phyloP scores from a whole-genome alignment of 2,888 invertebrate species.

The Spilosoma lubricipeda region DNA sequence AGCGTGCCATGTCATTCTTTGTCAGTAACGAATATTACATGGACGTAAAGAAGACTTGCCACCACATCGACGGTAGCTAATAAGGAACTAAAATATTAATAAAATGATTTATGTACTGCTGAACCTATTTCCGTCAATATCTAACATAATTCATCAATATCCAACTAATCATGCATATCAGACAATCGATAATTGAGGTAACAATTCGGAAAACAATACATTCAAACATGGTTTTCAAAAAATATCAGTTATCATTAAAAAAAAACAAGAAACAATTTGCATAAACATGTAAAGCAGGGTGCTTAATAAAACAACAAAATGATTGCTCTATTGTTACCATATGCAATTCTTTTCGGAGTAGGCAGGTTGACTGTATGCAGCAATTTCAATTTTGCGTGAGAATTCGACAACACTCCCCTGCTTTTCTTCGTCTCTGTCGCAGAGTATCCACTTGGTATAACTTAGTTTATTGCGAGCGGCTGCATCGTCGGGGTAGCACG shows the following conservation, averaged over 20 bases:
- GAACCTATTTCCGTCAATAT: neutral
- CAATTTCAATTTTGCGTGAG: conserved; percentile 44
- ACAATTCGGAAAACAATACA: conserved; percentile 1
- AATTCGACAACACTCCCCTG: conserved; percentile 44
- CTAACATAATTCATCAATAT: too few species aligned
- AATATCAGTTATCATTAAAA: conserved; percentile 12
- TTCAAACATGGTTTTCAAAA: neutral
- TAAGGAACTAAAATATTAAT: neutral
- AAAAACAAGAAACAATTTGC: conserved; percentile 27
- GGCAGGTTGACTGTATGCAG: conserved; percentile 39
- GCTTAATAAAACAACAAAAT: conserved; percentile 44
- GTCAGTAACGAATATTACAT: neutral
- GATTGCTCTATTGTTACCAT: conserved; percentile 51
- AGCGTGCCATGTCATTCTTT: neutral
- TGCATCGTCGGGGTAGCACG: conserved; percentile 74
- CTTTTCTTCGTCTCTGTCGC: conserved; percentile 53
- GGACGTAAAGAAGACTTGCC: neutral
- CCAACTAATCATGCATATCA: neutral
- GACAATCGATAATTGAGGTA: neutral
- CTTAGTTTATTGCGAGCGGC: conserved; percentile 68
- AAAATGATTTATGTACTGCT: neutral
- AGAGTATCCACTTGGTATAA: conserved; percentile 44
- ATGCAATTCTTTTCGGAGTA: conserved; percentile 35
- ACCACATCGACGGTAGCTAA: neutral
- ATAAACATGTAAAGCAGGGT: conserved; percentile 20